A percentile compares a stretch with the other conserved stretches of the same genome.
These are phyloP conservation scores for Muraenolepis orangiensis DNA, from an alignment of 2,797 vertebrate genomes.

Conservation along the genomic window DNA sequence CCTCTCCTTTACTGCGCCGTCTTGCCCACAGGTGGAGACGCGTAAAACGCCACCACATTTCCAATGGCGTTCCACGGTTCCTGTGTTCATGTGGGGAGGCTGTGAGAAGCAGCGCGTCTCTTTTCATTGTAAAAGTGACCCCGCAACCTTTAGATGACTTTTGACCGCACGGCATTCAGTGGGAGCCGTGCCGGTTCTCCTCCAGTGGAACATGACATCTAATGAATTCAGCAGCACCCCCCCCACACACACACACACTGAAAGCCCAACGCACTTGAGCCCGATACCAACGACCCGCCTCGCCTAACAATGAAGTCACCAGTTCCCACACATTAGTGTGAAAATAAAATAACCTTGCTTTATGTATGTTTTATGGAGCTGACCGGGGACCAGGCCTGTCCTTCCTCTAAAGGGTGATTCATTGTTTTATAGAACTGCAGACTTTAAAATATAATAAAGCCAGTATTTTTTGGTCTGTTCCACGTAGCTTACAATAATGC, in stretches of 20 bases:
- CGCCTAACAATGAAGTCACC: conserved; percentile 55
- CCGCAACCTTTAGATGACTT: conserved; percentile 73
- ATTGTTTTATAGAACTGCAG: conserved; percentile 25
- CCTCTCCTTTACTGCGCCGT: conserved; percentile 55
- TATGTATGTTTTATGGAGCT: neutral
- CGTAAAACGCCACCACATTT: conserved; percentile 62
- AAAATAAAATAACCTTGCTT: conserved; percentile 39
- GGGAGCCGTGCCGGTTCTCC: conserved; percentile 46
- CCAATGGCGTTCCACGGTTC: conserved; percentile 55
- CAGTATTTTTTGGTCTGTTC: conserved; percentile 45
- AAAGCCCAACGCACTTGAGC: conserved; percentile 53
- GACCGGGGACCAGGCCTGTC: conserved; percentile 12
- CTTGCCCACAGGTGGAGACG: conserved; percentile 65
- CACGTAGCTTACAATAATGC: neutral
- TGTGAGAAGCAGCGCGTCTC: conserved; percentile 63
- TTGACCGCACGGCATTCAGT: conserved; percentile 73
- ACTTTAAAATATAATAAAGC: conserved; percentile 25
- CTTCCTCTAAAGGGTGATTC: conserved; percentile 46
- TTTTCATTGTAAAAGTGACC: conserved; percentile 71
- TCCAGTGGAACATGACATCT: conserved; percentile 57
- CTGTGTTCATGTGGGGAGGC: conserved; percentile 31
- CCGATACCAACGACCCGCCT: conserved; percentile 37
- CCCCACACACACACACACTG: neutral
- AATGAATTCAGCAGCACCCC: conserved; percentile 62
- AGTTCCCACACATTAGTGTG: conserved; percentile 57